Conservation (phyloP, 2,797 vertebrate species). For the Ispidina lecontei region DNA sequence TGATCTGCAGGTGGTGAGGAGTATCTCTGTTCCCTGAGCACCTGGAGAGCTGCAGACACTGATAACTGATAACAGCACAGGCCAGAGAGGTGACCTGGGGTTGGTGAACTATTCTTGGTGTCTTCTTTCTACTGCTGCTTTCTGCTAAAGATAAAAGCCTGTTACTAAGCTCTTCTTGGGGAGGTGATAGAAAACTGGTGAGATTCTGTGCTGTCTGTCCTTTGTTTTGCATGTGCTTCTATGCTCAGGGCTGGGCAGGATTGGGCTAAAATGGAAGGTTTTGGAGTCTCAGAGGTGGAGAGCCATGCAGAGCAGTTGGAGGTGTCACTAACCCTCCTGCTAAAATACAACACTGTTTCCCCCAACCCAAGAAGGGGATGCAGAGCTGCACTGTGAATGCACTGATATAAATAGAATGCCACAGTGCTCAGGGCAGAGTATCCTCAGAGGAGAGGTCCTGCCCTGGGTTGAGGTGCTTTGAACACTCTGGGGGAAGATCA, state of each 20-base stretch:
- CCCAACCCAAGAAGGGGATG: not conserved
- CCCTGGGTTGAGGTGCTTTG: not conserved
- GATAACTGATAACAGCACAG: not conserved
- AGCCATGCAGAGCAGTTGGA: not conserved
- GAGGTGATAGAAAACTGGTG: not conserved
- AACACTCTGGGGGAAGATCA: not conserved
- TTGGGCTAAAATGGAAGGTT: not conserved
- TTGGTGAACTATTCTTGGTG: not conserved
- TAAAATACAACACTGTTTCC: not conserved
- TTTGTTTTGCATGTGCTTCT: not conserved
- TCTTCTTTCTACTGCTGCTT: constrained; percentile 19
- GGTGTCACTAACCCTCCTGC: not conserved
- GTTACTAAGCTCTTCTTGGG: not conserved
- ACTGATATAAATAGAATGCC: too few relatives aligned
- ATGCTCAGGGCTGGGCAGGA: not conserved
- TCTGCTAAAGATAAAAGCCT: not conserved
- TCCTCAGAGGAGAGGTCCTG: not conserved
- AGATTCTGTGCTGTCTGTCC: rapidly evolving
- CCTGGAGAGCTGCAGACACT: constrained; percentile 24
- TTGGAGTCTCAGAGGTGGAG: not conserved
- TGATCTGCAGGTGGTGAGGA: not conserved
- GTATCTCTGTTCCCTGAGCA: not conserved
- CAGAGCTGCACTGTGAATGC: rapidly evolving
- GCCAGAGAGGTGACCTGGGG: not conserved
- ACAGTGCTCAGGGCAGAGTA: rapidly evolving